phyloP scores from a whole-genome alignment of 2,797 vertebrate species.

The Eulemur albifrons region DNA sequence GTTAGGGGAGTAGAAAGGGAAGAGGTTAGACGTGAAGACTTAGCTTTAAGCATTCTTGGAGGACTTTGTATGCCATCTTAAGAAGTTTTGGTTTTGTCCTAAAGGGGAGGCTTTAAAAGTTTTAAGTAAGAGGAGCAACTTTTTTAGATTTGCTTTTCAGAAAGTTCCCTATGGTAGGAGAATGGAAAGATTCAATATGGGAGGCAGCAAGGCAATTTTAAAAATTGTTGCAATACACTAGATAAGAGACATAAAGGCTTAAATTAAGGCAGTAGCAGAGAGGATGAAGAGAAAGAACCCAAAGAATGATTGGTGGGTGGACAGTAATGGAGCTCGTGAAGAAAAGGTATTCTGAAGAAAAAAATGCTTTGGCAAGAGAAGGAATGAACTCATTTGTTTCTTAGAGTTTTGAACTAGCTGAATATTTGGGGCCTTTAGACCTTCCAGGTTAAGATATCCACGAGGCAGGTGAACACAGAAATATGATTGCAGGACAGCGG shows the following conservation, averaged over 20 bases:
- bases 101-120: not conserved
- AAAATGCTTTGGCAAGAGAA: not conserved
- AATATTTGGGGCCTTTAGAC: not conserved
- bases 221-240: not conserved
- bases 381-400: not conserved
- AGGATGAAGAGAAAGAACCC: not conserved
- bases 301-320: not conserved
- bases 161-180: not conserved
- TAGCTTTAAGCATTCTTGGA: not conserved
- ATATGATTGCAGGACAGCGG: accelerated
- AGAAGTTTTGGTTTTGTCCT: not conserved
- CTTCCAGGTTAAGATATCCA: not conserved
- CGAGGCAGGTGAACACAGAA: not conserved
- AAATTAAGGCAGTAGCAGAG: not conserved
- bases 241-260: not conserved
- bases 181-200: not conserved
- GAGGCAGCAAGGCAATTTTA: not conserved
- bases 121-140: not conserved
- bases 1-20: not conserved
- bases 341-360: not conserved
- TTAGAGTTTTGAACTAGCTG: not conserved
- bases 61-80: not conserved
- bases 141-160: not conserved
- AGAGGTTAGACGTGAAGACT: not conserved
- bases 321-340: not conserved